Conservation (phyloP, 2,113 vertebrate species). For the Corythoichthys intestinalis region DNA sequence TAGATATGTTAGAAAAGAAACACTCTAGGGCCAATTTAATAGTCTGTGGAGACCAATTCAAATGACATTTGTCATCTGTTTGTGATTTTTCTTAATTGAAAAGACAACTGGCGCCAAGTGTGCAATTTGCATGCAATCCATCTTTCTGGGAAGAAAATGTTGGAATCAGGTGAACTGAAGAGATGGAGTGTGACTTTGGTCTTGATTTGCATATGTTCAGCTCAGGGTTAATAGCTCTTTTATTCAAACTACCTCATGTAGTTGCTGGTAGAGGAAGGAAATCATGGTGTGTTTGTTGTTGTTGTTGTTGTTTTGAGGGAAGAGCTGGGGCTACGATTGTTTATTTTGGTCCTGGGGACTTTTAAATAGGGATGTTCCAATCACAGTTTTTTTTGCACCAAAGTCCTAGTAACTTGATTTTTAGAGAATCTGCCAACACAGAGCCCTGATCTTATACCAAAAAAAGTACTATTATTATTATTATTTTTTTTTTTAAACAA, state of each 20-base stretch:
- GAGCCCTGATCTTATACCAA: too few species aligned
- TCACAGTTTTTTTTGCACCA: too few species aligned
- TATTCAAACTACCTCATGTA: slow-evolving; percentile 1
- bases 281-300: neutral
- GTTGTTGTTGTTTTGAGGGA: too few species aligned
- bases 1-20: neutral
- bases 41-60: neutral
- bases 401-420: too few species aligned
- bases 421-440: too few species aligned
- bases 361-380: neutral
- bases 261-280: neutral
- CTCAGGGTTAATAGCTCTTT: slow-evolving; percentile 1
- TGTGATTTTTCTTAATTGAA: neutral
- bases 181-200: neutral
- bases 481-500: too few species aligned
- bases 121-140: slow-evolving; percentile 2
- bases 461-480: too few species aligned
- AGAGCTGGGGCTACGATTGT: neutral
- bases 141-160: neutral
- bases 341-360: slow-evolving; percentile 12
- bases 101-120: neutral
- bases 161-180: neutral
- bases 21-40: neutral
- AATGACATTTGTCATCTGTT: neutral
- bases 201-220: neutral